phyloP scores from a whole-genome alignment of 1,140 invertebrate genomes.

The Gonatopus flavifemur region DNA sequence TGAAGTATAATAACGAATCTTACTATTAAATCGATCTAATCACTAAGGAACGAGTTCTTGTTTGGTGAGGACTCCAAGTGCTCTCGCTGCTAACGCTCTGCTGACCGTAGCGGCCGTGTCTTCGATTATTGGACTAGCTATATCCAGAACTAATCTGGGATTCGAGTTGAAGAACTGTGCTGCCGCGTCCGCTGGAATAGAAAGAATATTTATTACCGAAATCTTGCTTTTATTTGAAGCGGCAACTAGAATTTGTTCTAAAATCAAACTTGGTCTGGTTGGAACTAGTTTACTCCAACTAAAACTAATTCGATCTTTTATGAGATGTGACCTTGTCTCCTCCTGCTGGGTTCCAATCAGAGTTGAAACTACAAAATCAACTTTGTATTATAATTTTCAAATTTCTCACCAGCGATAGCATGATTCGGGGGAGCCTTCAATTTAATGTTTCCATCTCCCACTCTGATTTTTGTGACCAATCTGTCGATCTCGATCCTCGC shows the following conservation, averaged over 20 bases:
- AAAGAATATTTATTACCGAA: neutral
- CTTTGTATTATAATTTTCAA: too few species aligned
- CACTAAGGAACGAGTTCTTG: constrained; percentile 59
- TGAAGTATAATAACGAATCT: too few species aligned
- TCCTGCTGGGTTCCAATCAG: too few species aligned
- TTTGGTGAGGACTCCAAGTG: constrained; percentile 61
- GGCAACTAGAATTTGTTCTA: too few species aligned
- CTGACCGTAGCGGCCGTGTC: constrained; percentile 66
- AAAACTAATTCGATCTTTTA: too few species aligned
- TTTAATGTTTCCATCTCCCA: constrained; percentile 64
- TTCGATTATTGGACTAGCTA: constrained; percentile 71
- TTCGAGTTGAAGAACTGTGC: constrained; percentile 71
- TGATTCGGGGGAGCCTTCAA: constrained; percentile 52
- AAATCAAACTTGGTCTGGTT: too few species aligned
- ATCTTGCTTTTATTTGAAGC: neutral
- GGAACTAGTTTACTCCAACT: too few species aligned
- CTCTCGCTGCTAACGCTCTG: constrained; percentile 63
- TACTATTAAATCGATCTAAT: too few species aligned
- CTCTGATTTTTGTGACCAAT: constrained; percentile 63
- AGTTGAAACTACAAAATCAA: too few species aligned
- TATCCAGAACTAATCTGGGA: constrained; percentile 67
- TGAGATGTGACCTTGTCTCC: too few species aligned
- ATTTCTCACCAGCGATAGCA: constrained; percentile 53
- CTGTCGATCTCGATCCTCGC: constrained; percentile 65
- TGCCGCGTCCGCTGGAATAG: constrained; percentile 62